Percentiles rank a stretch among this genome's conserved stretches.
phyloP scores from a whole-genome alignment of 2,113 vertebrate species.

The Oophaga pumilio region DNA sequence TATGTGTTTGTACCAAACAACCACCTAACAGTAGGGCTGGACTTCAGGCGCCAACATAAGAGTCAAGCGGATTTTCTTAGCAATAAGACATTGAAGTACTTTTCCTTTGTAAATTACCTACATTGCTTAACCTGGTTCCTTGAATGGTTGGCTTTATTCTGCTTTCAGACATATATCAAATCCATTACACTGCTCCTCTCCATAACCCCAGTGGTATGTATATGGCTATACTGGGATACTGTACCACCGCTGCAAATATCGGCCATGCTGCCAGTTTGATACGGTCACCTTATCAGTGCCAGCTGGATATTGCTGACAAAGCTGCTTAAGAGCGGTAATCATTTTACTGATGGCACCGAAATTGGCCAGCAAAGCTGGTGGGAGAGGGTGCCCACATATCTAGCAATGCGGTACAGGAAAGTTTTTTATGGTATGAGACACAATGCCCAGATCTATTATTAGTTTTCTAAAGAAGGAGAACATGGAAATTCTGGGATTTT shows the following conservation, averaged over 20 bases:
- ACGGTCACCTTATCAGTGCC: neutral
- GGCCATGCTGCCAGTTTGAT: neutral
- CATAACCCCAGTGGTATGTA: neutral
- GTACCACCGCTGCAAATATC: neutral
- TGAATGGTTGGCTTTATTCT: too few relatives aligned
- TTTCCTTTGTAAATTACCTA: too few relatives aligned
- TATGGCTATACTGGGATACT: too few relatives aligned
- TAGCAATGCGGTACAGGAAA: neutral
- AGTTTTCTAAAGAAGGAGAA: slow-evolving; percentile 14
- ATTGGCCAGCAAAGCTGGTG: neutral
- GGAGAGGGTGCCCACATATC: neutral
- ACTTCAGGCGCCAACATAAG: too few relatives aligned
- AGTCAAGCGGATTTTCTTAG: too few relatives aligned
- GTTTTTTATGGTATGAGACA: neutral
- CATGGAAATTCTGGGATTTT: slow-evolving; percentile 40
- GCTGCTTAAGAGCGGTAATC: neutral
- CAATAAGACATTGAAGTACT: too few relatives aligned
- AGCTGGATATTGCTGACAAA: neutral
- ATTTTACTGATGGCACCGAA: neutral
- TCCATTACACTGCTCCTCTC: neutral
- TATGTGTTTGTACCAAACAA: too few relatives aligned
- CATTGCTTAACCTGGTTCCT: too few relatives aligned
- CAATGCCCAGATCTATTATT: slow-evolving; percentile 21
- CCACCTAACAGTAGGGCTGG: too few relatives aligned
- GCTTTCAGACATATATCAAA: neutral